Evolutionary conservation across 2,888 invertebrate genomes (phyloP).

Genomic region (Hydrotaea diabolus): DNA sequence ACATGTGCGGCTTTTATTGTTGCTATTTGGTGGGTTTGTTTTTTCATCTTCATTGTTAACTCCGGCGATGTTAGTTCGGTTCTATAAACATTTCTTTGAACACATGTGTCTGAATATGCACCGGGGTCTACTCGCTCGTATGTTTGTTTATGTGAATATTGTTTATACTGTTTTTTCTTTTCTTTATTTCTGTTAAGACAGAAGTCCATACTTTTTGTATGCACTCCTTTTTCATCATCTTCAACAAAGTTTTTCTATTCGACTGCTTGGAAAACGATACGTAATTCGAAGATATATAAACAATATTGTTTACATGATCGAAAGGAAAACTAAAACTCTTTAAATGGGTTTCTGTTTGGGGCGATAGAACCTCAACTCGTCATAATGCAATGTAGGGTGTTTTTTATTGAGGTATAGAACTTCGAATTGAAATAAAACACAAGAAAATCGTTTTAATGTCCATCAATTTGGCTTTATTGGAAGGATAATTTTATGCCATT

Average conservation of each 20-base stretch:
- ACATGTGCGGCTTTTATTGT: slow-evolving; percentile 67
- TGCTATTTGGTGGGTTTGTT: slow-evolving; percentile 59
- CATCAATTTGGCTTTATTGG: too few species aligned
- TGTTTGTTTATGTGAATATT: slow-evolving; percentile 42
- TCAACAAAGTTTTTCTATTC: slow-evolving; percentile 35
- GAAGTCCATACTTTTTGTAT: slow-evolving; percentile 25
- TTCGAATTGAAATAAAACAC: too few species aligned
- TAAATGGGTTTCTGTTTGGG: not conserved
- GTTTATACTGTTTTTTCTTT: slow-evolving; percentile 37
- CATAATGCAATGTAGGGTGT: too few species aligned
- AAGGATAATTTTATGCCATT: too few species aligned
- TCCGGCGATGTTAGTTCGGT: slow-evolving; percentile 32
- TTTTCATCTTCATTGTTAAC: slow-evolving; percentile 46
- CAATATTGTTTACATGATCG: slow-evolving; percentile 59
- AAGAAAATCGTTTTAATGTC: too few species aligned
- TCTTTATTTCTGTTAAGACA: not conserved
- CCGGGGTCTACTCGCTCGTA: not conserved
- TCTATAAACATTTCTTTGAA: slow-evolving; percentile 12
- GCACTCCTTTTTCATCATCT: slow-evolving; percentile 46
- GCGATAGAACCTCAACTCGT: not conserved
- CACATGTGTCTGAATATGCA: slow-evolving; percentile 12
- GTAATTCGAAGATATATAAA: slow-evolving; percentile 55
- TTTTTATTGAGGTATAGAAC: too few species aligned
- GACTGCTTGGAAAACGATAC: slow-evolving; percentile 43
- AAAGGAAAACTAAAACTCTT: slow-evolving; percentile 20